Percentiles rank a stretch among this genome's conserved stretches.
Evolutionary conservation across 2,113 vertebrate species (phyloP).

Genomic region (Nansenia antarctica): DNA sequence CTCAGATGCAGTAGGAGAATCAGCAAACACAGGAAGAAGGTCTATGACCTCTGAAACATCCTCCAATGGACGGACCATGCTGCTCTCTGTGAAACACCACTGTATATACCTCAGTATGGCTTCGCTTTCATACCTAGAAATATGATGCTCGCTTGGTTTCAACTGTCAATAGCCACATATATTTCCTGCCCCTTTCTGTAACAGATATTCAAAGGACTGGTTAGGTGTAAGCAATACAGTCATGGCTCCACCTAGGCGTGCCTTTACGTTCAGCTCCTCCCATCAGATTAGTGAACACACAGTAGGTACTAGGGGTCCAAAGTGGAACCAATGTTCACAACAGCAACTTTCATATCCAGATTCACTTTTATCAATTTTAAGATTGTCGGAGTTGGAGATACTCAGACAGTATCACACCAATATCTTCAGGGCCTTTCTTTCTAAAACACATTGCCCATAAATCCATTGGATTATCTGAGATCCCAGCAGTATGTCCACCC

Average conservation of each 20-base stretch:
- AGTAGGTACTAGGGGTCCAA: too few relatives aligned
- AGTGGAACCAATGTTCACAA: too few relatives aligned
- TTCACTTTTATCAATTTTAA: too few relatives aligned
- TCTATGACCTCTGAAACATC: background rate
- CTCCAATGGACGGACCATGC: background rate
- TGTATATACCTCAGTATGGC: background rate
- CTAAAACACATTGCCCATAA: background rate
- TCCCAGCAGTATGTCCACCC: background rate
- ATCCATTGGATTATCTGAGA: background rate
- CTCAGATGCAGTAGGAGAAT: constrained; percentile 26
- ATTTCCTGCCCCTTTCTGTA: background rate
- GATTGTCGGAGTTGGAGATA: too few relatives aligned
- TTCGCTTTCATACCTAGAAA: background rate
- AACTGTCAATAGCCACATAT: background rate
- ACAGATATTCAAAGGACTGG: background rate
- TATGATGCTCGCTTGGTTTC: background rate
- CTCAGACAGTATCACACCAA: too few relatives aligned
- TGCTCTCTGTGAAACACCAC: background rate
- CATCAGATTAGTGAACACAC: too few relatives aligned
- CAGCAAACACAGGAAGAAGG: constrained; percentile 30
- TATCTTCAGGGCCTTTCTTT: too few relatives aligned
- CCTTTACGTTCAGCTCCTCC: too few relatives aligned
- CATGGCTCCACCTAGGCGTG: too few relatives aligned
- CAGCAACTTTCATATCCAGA: too few relatives aligned
- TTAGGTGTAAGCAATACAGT: too few relatives aligned